A percentile compares a stretch with the other conserved stretches of the same genome.
Evolutionary conservation across 64 coral and sea anemone genomes (phyloP).

Genomic region (Platygyra sinensis): DNA sequence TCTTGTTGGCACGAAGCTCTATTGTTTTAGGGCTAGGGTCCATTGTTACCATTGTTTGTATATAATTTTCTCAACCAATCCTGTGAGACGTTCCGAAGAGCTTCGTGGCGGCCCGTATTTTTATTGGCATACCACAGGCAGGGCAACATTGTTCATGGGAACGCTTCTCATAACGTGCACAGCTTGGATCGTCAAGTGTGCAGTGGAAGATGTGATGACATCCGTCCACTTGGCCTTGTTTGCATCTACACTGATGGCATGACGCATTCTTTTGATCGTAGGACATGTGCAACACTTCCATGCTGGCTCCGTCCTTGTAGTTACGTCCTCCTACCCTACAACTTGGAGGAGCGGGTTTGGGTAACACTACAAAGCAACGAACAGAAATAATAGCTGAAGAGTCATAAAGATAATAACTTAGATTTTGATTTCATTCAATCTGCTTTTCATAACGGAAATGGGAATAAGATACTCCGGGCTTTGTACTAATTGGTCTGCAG

Average conservation of each 20-base stretch:
- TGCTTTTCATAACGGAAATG: no score
- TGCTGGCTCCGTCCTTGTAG: conserved; percentile 1
- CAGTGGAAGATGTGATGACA: conserved; percentile 31
- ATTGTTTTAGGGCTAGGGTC: no score
- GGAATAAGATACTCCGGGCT: no score
- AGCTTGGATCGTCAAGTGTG: neutral
- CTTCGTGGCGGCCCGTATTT: no score
- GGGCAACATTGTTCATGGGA: conserved; percentile 15
- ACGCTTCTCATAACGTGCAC: neutral
- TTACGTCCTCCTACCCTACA: neutral
- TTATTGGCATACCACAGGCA: conserved; percentile 12
- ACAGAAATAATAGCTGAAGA: neutral
- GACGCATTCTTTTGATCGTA: neutral
- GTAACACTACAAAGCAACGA: neutral
- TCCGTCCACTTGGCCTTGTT: neutral
- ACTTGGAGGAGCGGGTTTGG: conserved; percentile 4
- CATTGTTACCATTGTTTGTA: no score
- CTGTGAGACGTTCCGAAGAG: no score
- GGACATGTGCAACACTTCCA: conserved; percentile 30
- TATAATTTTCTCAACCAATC: no score
- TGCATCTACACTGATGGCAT: conserved; percentile 8
- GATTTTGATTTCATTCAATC: no score
- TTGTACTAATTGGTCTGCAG: no score
- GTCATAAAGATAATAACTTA: no score
- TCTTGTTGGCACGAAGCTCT: no score